These are phyloP conservation scores for Haplotaxodon microlepis DNA, from an alignment of 2,113 vertebrate species.

Conservation along the genomic window DNA sequence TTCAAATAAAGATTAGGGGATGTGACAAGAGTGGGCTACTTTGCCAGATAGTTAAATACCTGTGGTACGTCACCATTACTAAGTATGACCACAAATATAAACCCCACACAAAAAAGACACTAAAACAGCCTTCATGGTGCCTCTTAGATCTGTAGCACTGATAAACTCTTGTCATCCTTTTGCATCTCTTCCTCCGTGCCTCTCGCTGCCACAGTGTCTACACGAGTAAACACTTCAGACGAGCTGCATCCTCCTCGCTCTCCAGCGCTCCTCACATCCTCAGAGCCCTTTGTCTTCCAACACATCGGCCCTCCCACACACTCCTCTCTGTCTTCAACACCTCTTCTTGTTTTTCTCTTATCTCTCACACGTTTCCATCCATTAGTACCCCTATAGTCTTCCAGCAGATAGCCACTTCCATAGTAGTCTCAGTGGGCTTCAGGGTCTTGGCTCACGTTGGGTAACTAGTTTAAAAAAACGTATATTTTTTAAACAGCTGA, in stretches of 20 bases:
- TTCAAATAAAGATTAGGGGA: neutral
- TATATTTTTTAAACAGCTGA: neutral
- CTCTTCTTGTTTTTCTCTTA: neutral
- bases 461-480: neutral
- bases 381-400: neutral
- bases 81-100: neutral
- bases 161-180: neutral
- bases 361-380: neutral
- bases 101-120: neutral
- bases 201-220: neutral
- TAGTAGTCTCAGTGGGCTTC: neutral
- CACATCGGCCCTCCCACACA: slow-evolving; percentile 17
- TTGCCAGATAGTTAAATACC: neutral
- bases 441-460: neutral
- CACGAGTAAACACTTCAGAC: slow-evolving; percentile 31
- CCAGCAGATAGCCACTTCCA: neutral
- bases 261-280: slow-evolving; percentile 11
- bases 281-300: slow-evolving; percentile 30
- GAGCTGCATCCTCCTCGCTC: neutral
- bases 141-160: neutral
- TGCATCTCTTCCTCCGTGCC: neutral
- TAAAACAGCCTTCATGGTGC: neutral
- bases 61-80: neutral
- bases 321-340: slow-evolving; percentile 9
- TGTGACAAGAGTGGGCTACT: neutral